phyloP scores from a whole-genome alignment of 2,888 invertebrate species.

The Lepidochrysops patricia region DNA sequence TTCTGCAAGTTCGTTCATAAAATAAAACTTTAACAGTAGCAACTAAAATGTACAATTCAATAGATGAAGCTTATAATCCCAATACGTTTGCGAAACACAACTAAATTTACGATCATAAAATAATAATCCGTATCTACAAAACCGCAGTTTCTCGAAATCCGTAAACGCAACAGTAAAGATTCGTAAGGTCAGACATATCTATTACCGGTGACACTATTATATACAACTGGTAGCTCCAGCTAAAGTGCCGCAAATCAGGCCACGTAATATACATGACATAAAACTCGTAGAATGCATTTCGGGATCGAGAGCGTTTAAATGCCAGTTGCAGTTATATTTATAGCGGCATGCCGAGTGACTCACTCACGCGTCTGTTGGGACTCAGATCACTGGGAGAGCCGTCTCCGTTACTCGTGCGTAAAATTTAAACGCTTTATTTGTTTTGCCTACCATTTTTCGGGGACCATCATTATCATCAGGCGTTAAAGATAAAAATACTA shows the following conservation, averaged over 20 bases:
- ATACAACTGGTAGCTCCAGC: conserved; percentile 16
- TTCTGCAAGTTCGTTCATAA: neutral
- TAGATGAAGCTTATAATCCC: neutral
- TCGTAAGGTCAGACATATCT: conserved; percentile 12
- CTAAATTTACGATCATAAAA: neutral
- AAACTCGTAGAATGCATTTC: conserved; percentile 42
- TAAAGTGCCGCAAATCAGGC: conserved; percentile 27
- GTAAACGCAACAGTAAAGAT: conserved; percentile 7
- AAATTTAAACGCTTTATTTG: neutral
- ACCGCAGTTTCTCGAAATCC: neutral
- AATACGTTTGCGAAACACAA: neutral
- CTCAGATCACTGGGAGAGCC: conserved; percentile 57
- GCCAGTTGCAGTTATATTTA: conserved; percentile 67
- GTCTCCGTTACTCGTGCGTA: conserved; percentile 26
- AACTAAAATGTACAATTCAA: neutral
- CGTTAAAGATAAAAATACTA: neutral
- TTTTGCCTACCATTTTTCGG: neutral
- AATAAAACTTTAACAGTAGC: neutral
- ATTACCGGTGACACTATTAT: conserved; percentile 13
- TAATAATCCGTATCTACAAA: neutral
- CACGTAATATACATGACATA: conserved; percentile 29
- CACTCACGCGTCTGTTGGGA: conserved; percentile 55
- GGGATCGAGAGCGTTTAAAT: conserved; percentile 63
- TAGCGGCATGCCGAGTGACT: conserved; percentile 57
- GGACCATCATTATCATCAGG: neutral